Percentiles rank a stretch among this genome's conserved stretches.
phyloP scores from a whole-genome alignment of 2,888 invertebrate genomes.

The Allolobophora icterica region DNA sequence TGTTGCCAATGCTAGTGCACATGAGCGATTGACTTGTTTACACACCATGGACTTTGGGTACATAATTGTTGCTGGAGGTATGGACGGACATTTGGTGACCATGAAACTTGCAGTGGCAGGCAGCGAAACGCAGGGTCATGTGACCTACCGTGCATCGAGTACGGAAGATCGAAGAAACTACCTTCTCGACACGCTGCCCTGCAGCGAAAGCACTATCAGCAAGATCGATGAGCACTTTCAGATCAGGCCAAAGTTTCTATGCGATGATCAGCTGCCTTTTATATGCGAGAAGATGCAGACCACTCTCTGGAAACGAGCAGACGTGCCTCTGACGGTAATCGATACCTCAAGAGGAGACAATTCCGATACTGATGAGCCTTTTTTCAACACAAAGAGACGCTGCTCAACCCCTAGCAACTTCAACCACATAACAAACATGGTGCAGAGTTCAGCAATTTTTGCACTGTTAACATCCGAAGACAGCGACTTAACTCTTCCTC shows the following conservation, averaged over 20 bases:
- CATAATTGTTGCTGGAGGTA: constrained; percentile 46
- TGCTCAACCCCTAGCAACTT: not conserved
- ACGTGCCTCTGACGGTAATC: constrained; percentile 37
- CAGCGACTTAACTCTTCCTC: not conserved
- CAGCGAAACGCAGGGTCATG: not conserved
- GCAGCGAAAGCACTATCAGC: constrained; percentile 4
- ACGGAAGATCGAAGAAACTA: constrained; percentile 36
- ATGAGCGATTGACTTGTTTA: constrained; percentile 46
- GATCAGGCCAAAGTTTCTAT: not conserved
- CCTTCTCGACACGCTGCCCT: constrained; percentile 37
- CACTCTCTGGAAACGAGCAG: not conserved
- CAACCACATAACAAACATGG: not conserved
- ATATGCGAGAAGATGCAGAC: not conserved
- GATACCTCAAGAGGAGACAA: constrained; percentile 14
- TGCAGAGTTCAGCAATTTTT: not conserved
- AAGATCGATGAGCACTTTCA: constrained; percentile 36
- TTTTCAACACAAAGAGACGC: not conserved
- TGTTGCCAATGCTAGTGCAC: constrained; percentile 44
- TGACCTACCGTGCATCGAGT: constrained; percentile 32
- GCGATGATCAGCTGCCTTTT: not conserved
- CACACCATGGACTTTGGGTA: constrained; percentile 47
- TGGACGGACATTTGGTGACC: constrained; percentile 49
- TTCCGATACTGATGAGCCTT: not conserved
- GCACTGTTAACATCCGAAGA: not conserved
- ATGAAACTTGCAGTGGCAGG: constrained; percentile 41